A percentile compares a stretch with the other conserved stretches of the same genome.
phyloP scores from a whole-genome alignment of 2,113 vertebrate genomes.

The Himantopus leucocephalus region DNA sequence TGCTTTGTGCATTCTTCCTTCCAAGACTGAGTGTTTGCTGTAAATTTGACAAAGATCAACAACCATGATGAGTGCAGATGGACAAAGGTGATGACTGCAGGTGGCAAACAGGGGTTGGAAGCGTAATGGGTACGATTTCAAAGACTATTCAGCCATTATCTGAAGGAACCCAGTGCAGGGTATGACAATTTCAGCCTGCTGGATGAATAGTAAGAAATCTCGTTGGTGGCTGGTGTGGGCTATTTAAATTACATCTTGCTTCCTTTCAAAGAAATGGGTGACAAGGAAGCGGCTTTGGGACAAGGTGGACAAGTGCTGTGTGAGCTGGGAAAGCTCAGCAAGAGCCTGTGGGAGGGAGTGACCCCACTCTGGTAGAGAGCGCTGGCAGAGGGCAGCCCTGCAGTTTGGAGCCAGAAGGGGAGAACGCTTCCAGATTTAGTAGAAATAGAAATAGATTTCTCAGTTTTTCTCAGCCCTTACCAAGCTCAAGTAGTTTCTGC shows the following conservation, averaged over 20 bases:
- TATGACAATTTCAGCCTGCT: background rate
- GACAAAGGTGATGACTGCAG: background rate
- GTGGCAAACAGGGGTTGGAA: background rate
- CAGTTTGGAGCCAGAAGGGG: background rate
- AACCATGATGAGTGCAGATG: background rate
- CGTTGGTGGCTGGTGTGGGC: fast-evolving
- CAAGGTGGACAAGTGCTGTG: background rate
- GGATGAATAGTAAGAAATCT: background rate
- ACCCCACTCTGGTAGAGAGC: background rate
- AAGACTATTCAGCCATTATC: conserved; percentile 19
- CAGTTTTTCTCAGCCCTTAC: background rate
- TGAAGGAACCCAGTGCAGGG: background rate
- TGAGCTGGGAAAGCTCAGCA: background rate
- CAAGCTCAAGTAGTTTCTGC: background rate
- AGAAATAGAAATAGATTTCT: background rate
- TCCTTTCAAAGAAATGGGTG: background rate
- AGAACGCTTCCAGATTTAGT: background rate
- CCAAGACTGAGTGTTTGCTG: background rate
- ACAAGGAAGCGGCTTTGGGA: background rate
- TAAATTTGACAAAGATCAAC: conserved; percentile 11
- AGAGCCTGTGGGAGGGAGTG: background rate
- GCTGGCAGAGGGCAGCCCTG: background rate
- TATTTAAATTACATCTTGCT: background rate
- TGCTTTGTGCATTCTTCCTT: background rate
- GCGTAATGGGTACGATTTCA: background rate